These are phyloP conservation scores for Nesometra sesokonis DNA, from an alignment of 35 echinoderm and acorn worm genomes.

Conservation along the genomic window DNA sequence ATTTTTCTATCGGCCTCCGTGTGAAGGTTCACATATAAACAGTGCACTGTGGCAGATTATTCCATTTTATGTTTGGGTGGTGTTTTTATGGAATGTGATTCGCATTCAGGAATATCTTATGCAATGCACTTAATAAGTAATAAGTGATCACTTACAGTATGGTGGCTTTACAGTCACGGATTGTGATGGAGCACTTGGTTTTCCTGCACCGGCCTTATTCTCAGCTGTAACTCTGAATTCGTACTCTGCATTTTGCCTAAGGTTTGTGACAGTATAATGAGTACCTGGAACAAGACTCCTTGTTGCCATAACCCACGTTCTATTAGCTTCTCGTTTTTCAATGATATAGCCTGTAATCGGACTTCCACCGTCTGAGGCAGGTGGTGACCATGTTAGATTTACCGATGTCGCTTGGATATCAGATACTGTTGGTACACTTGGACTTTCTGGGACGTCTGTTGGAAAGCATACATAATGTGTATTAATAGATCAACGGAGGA, in stretches of 20 bases:
- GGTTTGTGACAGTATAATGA: constrained; percentile 35
- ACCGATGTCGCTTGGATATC: constrained; percentile 45
- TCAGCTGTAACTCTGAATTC: constrained; percentile 64
- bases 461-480: background rate
- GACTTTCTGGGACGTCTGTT: constrained; percentile 69
- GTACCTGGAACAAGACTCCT: constrained; percentile 34
- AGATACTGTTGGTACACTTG: constrained; percentile 71
- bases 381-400: constrained; percentile 92
- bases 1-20: no score
- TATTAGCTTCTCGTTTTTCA: constrained; percentile 55
- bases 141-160: no score
- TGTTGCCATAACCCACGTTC: constrained; percentile 51
- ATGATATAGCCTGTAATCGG: constrained; percentile 82
- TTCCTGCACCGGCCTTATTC: constrained; percentile 74
- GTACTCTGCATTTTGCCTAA: constrained; percentile 84
- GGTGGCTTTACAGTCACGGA: background rate
- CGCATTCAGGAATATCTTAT: no score
- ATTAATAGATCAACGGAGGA: no score
- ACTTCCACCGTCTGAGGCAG: constrained; percentile 58
- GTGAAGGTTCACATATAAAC: no score
- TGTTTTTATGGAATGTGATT: no score
- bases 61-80: no score
- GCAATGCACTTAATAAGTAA: no score
- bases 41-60: no score
- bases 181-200: constrained; percentile 27